phyloP scores from a whole-genome alignment of 2,113 vertebrate species.

The Trogon melanurus region DNA sequence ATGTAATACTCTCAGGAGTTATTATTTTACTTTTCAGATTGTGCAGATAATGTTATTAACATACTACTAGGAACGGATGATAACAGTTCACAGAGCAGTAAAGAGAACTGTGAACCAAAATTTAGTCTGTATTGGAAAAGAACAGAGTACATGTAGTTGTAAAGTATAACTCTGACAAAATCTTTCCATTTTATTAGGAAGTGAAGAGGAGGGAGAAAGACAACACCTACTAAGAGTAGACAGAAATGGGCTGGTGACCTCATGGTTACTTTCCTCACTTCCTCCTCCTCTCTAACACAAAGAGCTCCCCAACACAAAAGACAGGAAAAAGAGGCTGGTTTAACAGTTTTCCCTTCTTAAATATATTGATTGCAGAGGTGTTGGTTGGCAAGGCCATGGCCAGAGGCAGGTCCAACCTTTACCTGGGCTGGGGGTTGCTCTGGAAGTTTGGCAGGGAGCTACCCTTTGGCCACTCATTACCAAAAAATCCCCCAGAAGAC shows the following conservation, averaged over 20 bases:
- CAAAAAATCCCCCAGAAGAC: no score
- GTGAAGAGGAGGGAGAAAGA: not conserved
- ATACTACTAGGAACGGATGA: not conserved
- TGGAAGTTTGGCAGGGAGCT: no score
- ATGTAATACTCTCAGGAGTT: not conserved
- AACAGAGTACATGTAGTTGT: not conserved
- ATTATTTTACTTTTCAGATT: not conserved
- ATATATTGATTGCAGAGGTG: no score
- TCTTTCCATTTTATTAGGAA: not conserved
- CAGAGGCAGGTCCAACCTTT: no score
- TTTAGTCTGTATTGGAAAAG: not conserved
- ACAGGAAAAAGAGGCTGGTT: no score
- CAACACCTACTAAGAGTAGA: not conserved
- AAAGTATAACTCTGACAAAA: not conserved
- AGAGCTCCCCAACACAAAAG: not conserved
- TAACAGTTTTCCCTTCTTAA: no score
- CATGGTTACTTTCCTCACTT: no score
- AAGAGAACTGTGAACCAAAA: not conserved
- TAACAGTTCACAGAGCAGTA: not conserved
- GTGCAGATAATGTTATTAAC: not conserved
- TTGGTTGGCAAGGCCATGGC: no score
- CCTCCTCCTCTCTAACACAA: no score
- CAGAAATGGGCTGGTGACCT: not conserved
- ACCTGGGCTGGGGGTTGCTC: no score
- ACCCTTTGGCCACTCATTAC: no score